phyloP scores from a whole-genome alignment of 1,140 invertebrate species.

The Dreissena polymorpha region DNA sequence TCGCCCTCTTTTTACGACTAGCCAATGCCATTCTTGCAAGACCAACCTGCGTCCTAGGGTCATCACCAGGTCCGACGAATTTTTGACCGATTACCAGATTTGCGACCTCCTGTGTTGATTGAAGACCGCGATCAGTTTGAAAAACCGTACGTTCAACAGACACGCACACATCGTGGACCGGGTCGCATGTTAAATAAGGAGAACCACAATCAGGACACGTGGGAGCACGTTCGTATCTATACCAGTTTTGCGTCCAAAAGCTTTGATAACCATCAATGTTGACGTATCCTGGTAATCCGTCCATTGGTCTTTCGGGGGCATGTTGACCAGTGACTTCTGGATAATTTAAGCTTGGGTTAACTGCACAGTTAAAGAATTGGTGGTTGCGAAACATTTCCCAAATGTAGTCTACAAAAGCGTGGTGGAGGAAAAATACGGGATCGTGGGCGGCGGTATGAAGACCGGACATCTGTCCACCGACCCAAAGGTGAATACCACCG shows the following conservation, averaged over 20 bases:
- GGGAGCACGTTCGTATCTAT: background rate
- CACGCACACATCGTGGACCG: too few species aligned
- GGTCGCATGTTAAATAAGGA: background rate
- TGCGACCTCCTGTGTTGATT: too few species aligned
- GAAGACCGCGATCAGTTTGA: too few species aligned
- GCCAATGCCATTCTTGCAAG: too few species aligned
- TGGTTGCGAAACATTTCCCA: conserved; percentile 61
- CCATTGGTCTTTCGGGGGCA: background rate
- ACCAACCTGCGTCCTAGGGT: too few species aligned
- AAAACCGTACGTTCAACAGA: too few species aligned
- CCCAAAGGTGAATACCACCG: conserved; percentile 62
- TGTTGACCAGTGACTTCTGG: background rate
- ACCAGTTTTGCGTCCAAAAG: background rate
- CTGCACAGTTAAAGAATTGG: background rate
- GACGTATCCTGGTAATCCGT: background rate
- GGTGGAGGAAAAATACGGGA: conserved; percentile 78
- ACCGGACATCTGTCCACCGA: conserved; percentile 66
- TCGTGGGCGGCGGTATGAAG: conserved; percentile 75
- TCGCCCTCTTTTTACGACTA: too few species aligned
- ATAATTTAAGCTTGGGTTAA: background rate
- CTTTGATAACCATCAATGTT: background rate
- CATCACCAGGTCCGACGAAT: too few species aligned
- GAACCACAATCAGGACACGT: conserved; percentile 2
- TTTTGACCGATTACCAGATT: too few species aligned
- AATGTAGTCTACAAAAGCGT: conserved; percentile 77